A percentile compares a stretch with the other conserved stretches of the same genome.
phyloP scores from a whole-genome alignment of 2,888 invertebrate genomes.

The Melipona beecheii region DNA sequence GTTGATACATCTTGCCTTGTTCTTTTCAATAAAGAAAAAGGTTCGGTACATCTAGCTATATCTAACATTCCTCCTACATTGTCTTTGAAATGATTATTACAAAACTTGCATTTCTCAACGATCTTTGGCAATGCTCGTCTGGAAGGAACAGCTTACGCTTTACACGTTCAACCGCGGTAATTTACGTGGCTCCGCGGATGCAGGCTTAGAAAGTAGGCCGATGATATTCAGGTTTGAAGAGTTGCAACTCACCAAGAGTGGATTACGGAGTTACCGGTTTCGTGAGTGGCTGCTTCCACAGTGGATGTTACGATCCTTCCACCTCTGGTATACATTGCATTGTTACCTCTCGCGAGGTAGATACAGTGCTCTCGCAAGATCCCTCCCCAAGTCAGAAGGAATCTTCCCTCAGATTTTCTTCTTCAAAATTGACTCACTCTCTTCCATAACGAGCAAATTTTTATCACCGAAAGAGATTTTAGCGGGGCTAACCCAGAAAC shows the following conservation, averaged over 20 bases:
- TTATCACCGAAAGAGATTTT: background rate
- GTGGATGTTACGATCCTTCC: constrained; percentile 40
- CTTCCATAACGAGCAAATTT: background rate
- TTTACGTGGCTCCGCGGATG: constrained; percentile 19
- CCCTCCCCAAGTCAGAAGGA: background rate
- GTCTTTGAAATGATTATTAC: too few relatives aligned
- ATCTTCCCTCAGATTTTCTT: constrained; percentile 3
- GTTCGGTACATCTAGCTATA: too few relatives aligned
- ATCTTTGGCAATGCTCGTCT: background rate
- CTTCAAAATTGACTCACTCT: constrained; percentile 8
- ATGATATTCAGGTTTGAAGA: constrained; percentile 50
- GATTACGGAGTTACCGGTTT: constrained; percentile 56
- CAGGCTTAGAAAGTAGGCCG: constrained; percentile 45
- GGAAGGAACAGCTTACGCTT: background rate
- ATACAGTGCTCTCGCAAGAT: constrained; percentile 14
- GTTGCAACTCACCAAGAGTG: constrained; percentile 52
- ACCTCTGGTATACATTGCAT: constrained; percentile 44
- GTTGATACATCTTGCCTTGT: too few relatives aligned
- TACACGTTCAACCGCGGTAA: background rate
- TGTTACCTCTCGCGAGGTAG: constrained; percentile 43
- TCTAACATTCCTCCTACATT: too few relatives aligned
- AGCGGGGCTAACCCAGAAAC: too few relatives aligned
- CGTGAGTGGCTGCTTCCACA: constrained; percentile 34
- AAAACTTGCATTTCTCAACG: background rate
- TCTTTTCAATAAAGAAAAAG: too few relatives aligned